Conservation (phyloP, 2,113 vertebrate genomes). For the Pachypanchax playfairii region DNA sequence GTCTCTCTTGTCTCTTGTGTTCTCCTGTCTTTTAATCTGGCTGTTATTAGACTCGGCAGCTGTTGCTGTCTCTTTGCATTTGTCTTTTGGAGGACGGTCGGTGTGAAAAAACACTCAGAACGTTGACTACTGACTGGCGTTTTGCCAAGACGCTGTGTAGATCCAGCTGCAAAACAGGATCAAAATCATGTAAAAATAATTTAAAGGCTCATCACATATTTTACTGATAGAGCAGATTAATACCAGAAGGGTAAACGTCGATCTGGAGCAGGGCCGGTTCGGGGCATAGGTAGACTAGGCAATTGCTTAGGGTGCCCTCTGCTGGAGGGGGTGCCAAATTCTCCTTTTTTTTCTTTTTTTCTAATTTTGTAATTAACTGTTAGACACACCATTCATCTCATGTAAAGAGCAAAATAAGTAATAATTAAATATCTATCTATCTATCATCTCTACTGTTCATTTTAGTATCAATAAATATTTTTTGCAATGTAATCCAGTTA, state of each 20-base stretch:
- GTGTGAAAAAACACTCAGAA: neutral
- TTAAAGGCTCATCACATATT: neutral
- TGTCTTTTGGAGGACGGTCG: slow-evolving; percentile 13
- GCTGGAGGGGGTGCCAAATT: too few relatives aligned
- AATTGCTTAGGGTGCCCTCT: too few relatives aligned
- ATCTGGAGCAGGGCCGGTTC: too few relatives aligned
- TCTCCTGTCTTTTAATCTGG: slow-evolving; percentile 33
- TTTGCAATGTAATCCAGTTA: too few relatives aligned
- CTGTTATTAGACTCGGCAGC: slow-evolving; percentile 29
- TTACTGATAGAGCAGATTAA: neutral
- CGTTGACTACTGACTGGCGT: slow-evolving; percentile 2
- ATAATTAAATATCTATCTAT: too few relatives aligned
- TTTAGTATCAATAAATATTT: too few relatives aligned
- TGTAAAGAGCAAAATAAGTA: too few relatives aligned
- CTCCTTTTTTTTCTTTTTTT: too few relatives aligned
- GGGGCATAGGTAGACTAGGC: too few relatives aligned
- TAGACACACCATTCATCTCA: too few relatives aligned
- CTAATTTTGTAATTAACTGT: too few relatives aligned
- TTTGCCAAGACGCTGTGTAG: slow-evolving; percentile 12
- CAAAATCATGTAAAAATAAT: neutral
- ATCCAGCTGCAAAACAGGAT: neutral
- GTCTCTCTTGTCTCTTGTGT: slow-evolving; percentile 20
- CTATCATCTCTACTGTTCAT: too few relatives aligned
- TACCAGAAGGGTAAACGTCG: neutral
- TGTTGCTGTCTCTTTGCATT: slow-evolving; percentile 45